A percentile compares a stretch with the other conserved stretches of the same genome.
phyloP scores from a whole-genome alignment of 2,888 invertebrate genomes.

The Atherix ibis region DNA sequence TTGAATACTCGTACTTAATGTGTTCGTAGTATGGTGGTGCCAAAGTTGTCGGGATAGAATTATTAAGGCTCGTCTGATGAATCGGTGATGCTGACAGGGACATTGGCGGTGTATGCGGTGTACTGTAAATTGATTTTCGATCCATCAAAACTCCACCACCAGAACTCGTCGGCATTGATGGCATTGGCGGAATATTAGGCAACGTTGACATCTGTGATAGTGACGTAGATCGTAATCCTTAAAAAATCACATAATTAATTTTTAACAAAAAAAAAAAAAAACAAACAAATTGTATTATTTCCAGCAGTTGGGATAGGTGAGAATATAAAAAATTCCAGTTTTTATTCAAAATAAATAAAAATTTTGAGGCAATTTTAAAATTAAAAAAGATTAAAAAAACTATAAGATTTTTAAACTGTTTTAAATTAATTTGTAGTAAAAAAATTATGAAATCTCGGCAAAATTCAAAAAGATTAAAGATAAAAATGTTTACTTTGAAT shows the following conservation, averaged over 20 bases:
- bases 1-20: conserved; percentile 23
- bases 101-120: conserved; percentile 18
- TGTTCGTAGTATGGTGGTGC: conserved; percentile 20
- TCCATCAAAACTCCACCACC: conserved; percentile 19
- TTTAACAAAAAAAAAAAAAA: background rate
- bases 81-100: conserved; percentile 17
- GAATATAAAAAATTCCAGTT: too few relatives aligned
- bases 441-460: too few relatives aligned
- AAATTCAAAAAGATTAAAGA: too few relatives aligned
- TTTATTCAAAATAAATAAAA: too few relatives aligned
- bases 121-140: conserved; percentile 26
- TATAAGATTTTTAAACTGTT: too few relatives aligned
- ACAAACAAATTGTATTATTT: too few relatives aligned
- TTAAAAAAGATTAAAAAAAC: too few relatives aligned
- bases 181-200: conserved; percentile 14
- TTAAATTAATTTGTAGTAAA: too few relatives aligned
- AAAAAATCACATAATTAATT: conserved; percentile 5
- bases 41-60: conserved; percentile 12
- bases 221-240: conserved; percentile 27
- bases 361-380: too few relatives aligned
- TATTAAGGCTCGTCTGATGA: conserved; percentile 14
- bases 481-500: too few relatives aligned
- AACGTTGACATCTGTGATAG: conserved; percentile 20
- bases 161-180: conserved; percentile 16
- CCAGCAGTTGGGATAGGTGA: too few relatives aligned